Evolutionary conservation across 2,113 vertebrate genomes (phyloP).

Genomic region (Planiliza haematocheilus): DNA sequence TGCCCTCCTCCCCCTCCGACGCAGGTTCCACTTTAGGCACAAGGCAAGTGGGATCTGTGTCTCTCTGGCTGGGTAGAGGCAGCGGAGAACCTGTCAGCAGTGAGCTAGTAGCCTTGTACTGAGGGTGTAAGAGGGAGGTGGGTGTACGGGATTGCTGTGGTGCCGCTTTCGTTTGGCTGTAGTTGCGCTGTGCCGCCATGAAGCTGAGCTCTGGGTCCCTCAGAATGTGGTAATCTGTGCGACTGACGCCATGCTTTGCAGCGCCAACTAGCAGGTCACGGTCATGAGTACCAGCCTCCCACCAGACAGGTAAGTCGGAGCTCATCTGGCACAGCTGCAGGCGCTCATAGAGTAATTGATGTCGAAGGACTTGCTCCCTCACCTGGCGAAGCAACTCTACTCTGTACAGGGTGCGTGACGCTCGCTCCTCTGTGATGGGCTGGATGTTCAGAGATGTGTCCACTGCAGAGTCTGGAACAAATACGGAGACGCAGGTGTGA

Average conservation of each 20-base stretch:
- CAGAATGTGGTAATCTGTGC: slow-evolving; percentile 98
- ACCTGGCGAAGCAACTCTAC: slow-evolving; percentile 97
- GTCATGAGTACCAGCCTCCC: slow-evolving; percentile 94
- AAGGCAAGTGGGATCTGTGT: slow-evolving; percentile 78
- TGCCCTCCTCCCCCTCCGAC: slow-evolving; percentile 86
- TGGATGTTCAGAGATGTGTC: slow-evolving; percentile 94
- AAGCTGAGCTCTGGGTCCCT: slow-evolving; percentile 97
- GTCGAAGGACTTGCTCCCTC: slow-evolving; percentile 94
- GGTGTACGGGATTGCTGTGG: slow-evolving; percentile 83
- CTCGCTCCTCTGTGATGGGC: slow-evolving; percentile 97
- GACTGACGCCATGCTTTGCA: slow-evolving; percentile 97
- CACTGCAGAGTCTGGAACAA: slow-evolving; percentile 84
- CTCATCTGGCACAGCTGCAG: slow-evolving; percentile 93
- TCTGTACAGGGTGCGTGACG: slow-evolving; percentile 95
- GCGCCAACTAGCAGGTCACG: slow-evolving; percentile 95
- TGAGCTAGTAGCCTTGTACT: slow-evolving; percentile 80
- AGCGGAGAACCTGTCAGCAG: slow-evolving; percentile 86
- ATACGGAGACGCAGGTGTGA: slow-evolving; percentile 19
- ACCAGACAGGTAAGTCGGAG: slow-evolving; percentile 96
- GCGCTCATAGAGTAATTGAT: slow-evolving; percentile 90
- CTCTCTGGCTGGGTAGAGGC: slow-evolving; percentile 78
- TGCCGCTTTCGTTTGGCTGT: slow-evolving; percentile 91
- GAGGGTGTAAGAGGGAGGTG: slow-evolving; percentile 85
- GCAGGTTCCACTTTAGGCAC: slow-evolving; percentile 87
- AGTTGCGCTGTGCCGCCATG: slow-evolving; percentile 93